Conservation (phyloP, 2,113 vertebrate genomes). For the Coreoperca whiteheadi region DNA sequence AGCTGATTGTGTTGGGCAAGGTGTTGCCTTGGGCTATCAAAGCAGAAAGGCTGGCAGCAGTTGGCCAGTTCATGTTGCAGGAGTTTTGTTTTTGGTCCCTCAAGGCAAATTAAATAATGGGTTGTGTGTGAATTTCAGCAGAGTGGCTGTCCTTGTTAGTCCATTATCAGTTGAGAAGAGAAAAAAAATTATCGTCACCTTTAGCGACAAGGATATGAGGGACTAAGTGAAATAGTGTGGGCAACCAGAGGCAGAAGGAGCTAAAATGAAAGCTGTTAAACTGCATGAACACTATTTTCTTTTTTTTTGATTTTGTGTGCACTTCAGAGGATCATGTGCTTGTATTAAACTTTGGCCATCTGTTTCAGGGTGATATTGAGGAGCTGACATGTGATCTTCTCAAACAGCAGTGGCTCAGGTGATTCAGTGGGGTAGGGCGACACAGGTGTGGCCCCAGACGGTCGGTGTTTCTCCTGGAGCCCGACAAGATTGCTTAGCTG, state of each 20-base stretch:
- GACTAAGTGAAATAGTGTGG: no score
- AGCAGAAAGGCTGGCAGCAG: slow-evolving; percentile 17
- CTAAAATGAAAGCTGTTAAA: no score
- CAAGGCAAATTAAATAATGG: slow-evolving; percentile 21
- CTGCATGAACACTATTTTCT: no score
- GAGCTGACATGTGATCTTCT: slow-evolving; percentile 94
- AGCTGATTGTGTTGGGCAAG: not conserved
- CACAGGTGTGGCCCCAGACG: slow-evolving; percentile 84
- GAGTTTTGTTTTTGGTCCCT: slow-evolving; percentile 16
- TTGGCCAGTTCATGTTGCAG: slow-evolving; percentile 19
- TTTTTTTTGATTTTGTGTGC: no score
- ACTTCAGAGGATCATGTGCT: no score
- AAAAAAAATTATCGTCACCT: no score
- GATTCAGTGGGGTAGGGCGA: slow-evolving; percentile 91
- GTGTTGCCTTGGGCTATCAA: not conserved
- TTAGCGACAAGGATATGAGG: no score
- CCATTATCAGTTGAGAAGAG: no score
- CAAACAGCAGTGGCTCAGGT: slow-evolving; percentile 94
- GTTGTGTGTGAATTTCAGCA: slow-evolving; percentile 36
- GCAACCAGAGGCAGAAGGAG: no score
- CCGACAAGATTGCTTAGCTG: no score
- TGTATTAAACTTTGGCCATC: not conserved
- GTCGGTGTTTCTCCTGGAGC: slow-evolving; percentile 87
- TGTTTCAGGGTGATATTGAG: slow-evolving; percentile 73
- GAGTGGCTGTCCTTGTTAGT: no score